These are phyloP conservation scores for Sphinx pinastri DNA, from an alignment of 2,888 invertebrate genomes.

Conservation along the genomic window DNA sequence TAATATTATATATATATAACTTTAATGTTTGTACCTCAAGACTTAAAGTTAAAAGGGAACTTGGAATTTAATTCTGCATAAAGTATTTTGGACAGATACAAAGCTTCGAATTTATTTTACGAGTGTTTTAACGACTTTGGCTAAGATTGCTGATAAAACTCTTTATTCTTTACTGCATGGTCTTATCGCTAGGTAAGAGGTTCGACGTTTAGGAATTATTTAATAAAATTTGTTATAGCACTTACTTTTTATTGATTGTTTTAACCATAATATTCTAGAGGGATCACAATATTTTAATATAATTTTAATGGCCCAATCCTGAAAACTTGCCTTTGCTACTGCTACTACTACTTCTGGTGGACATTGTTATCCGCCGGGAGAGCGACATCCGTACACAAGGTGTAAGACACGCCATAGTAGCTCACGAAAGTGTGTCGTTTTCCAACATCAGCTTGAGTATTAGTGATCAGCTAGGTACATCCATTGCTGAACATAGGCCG, in stretches of 20 bases:
- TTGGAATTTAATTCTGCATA: slow-evolving; percentile 38
- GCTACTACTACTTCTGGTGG: no score
- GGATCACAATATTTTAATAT: no score
- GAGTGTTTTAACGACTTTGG: slow-evolving; percentile 68
- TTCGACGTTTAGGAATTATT: slow-evolving; percentile 46
- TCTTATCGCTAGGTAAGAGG: slow-evolving; percentile 62
- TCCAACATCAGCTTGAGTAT: no score
- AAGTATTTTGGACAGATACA: slow-evolving; percentile 54
- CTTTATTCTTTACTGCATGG: slow-evolving; percentile 56
- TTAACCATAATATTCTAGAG: background rate
- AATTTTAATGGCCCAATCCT: background rate
- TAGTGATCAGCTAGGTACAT: no score
- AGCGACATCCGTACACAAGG: no score
- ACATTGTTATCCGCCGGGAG: no score
- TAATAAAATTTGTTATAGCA: slow-evolving; percentile 11
- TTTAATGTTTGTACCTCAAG: background rate
- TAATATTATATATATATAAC: no score
- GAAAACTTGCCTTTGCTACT: background rate
- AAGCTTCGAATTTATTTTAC: slow-evolving; percentile 66
- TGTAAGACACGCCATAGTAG: no score
- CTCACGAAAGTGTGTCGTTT: no score
- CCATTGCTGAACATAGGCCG: no score
- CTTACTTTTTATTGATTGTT: background rate
- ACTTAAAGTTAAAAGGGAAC: slow-evolving; percentile 1
- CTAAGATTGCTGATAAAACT: slow-evolving; percentile 68